These are phyloP conservation scores for Apamea crenata DNA, from an alignment of 2,888 invertebrate genomes.

Conservation along the genomic window DNA sequence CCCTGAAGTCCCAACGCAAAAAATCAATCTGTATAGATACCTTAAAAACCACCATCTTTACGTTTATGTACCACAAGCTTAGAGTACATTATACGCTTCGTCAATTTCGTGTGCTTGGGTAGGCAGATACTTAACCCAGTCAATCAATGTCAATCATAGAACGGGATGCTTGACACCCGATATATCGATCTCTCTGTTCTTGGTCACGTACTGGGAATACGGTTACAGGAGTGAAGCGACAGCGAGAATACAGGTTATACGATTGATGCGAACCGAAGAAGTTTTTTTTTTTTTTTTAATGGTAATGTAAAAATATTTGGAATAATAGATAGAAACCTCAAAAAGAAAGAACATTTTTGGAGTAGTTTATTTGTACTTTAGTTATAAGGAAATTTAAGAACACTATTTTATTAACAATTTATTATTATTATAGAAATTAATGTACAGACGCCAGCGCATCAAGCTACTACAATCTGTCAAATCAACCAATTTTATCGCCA, in stretches of 20 bases:
- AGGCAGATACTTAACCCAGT: constrained; percentile 46
- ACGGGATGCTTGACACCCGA: constrained; percentile 46
- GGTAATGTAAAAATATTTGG: neutral
- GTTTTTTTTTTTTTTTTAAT: too few species aligned
- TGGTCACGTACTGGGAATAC: constrained; percentile 24
- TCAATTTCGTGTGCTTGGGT: constrained; percentile 36
- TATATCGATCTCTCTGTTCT: constrained; percentile 44
- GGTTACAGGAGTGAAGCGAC: neutral
- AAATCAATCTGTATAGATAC: neutral
- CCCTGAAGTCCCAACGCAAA: neutral
- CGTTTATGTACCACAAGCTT: neutral
- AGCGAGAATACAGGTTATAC: neutral
- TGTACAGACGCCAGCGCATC: too few species aligned
- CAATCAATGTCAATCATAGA: constrained; percentile 59
- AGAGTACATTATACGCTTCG: constrained; percentile 18
- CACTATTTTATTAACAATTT: too few species aligned
- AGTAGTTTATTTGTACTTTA: too few species aligned
- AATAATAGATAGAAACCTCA: neutral
- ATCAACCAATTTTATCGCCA: too few species aligned
- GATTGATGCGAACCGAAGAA: neutral
- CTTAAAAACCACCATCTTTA: neutral
- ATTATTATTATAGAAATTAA: too few species aligned
- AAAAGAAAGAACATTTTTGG: too few species aligned
- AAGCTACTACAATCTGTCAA: too few species aligned
- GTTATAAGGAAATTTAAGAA: too few species aligned